Conservation (phyloP, 37 sponge, comb jelly and placozoan species). For the Lycopodina hypogea region DNA sequence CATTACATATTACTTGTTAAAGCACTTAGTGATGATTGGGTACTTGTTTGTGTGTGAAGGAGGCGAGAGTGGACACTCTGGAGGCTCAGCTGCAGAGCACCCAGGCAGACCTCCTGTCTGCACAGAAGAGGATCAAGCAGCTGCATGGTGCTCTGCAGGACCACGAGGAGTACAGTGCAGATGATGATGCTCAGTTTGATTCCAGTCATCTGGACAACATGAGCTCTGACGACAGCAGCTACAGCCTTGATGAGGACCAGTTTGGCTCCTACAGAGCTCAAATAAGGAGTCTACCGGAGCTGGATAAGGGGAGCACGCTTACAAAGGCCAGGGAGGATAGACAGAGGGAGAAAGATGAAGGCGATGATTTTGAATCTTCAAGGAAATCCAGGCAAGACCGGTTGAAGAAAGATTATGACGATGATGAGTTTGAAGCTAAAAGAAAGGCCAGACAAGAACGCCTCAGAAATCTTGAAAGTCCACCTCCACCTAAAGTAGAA, state of each 20-base stretch:
- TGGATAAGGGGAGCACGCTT: neutral
- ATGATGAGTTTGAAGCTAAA: slow-evolving; percentile 4
- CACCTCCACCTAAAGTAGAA: neutral
- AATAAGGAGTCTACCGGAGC: too few species aligned
- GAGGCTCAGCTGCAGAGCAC: slow-evolving; percentile 44
- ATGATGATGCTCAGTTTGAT: slow-evolving; percentile 16
- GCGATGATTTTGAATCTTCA: neutral
- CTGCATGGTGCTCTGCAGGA: slow-evolving; percentile 71
- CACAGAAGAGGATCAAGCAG: slow-evolving; percentile 67
- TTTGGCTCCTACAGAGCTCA: neutral
- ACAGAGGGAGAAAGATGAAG: neutral
- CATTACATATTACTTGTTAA: too few species aligned
- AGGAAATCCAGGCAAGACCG: slow-evolving; percentile 13
- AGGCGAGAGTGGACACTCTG: slow-evolving; percentile 56
- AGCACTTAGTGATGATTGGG: too few species aligned
- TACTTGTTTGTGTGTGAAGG: slow-evolving; percentile 41
- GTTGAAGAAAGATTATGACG: neutral
- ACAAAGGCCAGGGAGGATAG: slow-evolving; percentile 1
- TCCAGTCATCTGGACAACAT: slow-evolving; percentile 5
- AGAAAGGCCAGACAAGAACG: slow-evolving; percentile 1
- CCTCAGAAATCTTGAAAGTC: slow-evolving; percentile 2
- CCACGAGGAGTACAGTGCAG: slow-evolving; percentile 41
- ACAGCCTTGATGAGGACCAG: neutral
- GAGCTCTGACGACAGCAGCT: slow-evolving; percentile 37
- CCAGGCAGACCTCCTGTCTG: slow-evolving; percentile 62